Percentiles rank a stretch among this genome's conserved stretches.
Conservation (phyloP, 1,140 invertebrate species). For the Drosophila melanogaster region DNA sequence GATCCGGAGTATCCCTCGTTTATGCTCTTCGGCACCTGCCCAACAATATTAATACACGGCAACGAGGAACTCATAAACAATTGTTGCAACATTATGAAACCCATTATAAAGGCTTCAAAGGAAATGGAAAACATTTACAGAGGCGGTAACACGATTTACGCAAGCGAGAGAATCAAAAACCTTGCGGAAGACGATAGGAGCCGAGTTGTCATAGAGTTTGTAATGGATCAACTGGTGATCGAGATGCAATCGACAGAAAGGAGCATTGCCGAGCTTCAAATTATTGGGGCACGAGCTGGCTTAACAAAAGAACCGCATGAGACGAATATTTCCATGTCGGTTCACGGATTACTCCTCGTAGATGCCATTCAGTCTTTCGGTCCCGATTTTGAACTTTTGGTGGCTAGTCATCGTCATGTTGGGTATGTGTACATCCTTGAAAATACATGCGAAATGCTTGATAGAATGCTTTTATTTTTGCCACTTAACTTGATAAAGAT, state of each 20-base stretch:
- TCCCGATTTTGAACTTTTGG: slow-evolving; percentile 96
- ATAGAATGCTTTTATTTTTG: slow-evolving; percentile 1
- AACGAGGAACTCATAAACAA: slow-evolving; percentile 94
- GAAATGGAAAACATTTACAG: slow-evolving; percentile 84
- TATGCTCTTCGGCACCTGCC: slow-evolving; percentile 93
- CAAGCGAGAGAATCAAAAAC: slow-evolving; percentile 40
- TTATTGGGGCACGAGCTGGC: slow-evolving; percentile 92
- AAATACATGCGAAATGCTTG: neutral
- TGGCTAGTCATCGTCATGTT: slow-evolving; percentile 97
- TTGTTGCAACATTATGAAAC: slow-evolving; percentile 85
- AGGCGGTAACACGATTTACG: slow-evolving; percentile 22
- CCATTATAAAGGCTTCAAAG: slow-evolving; percentile 73
- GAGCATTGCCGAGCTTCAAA: slow-evolving; percentile 95
- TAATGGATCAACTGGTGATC: slow-evolving; percentile 93
- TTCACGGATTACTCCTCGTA: slow-evolving; percentile 95
- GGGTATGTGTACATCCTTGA: slow-evolving; percentile 86
- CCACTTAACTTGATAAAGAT: neutral
- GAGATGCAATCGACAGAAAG: slow-evolving; percentile 93
- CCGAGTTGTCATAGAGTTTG: slow-evolving; percentile 93
- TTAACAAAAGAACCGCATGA: slow-evolving; percentile 90
- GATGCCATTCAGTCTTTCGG: slow-evolving; percentile 98
- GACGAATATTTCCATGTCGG: slow-evolving; percentile 91
- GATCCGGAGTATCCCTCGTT: slow-evolving; percentile 94
- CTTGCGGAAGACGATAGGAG: slow-evolving; percentile 80
- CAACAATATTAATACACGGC: slow-evolving; percentile 94